phyloP scores from a whole-genome alignment of 2,797 vertebrate species.

The Australoheros facetus region DNA sequence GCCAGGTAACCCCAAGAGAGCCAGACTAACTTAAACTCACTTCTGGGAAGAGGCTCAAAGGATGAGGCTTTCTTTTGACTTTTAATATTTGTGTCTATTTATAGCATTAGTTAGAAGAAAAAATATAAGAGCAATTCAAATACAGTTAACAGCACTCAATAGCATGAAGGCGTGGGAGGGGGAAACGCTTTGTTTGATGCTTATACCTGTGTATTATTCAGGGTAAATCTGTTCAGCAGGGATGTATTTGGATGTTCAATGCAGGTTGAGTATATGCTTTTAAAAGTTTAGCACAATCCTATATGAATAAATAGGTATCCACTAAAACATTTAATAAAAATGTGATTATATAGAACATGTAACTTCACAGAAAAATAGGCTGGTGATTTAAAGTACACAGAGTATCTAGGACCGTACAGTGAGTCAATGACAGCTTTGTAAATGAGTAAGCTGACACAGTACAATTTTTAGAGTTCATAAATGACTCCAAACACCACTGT shows the following conservation, averaged over 20 bases:
- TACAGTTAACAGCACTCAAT: background rate
- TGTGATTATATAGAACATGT: background rate
- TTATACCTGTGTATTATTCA: background rate
- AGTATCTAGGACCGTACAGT: background rate
- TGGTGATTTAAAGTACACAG: background rate
- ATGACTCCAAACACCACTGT: background rate
- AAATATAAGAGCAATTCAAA: background rate
- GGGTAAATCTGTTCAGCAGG: background rate
- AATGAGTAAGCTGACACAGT: background rate
- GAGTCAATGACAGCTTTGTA: background rate
- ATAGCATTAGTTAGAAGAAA: background rate
- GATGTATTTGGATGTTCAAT: background rate
- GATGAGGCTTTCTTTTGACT: background rate
- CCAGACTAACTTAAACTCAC: background rate
- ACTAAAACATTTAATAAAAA: background rate
- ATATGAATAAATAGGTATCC: background rate
- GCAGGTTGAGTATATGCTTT: background rate
- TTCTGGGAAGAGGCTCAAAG: background rate
- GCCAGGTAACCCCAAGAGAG: background rate
- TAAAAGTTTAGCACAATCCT: background rate
- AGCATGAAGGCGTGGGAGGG: background rate
- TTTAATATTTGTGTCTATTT: background rate
- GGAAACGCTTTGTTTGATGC: background rate
- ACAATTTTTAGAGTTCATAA: constrained; percentile 15
- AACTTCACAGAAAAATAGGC: background rate